Base-by-base conservation (phyloP, 2,113 vertebrate species). In the Polyodon spathula region DNA sequence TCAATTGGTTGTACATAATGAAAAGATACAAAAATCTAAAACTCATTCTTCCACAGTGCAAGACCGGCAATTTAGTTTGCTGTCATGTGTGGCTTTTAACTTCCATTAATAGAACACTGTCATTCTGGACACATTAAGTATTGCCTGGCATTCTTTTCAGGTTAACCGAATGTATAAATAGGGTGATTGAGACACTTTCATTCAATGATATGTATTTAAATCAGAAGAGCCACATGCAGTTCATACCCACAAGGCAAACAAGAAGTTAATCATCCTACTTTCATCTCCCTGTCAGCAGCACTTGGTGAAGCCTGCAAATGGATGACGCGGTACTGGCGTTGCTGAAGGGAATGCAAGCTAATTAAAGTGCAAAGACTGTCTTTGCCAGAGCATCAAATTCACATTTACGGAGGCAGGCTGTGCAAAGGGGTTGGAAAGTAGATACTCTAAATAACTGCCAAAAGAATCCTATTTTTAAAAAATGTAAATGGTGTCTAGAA, bases 301-400 rank as follows among this genome's bases (percentile, higher is more conserved):
- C 74, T 84, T 71, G 77, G 64, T 63, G 71, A 46, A 70, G 56
- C 4, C 60, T 68, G 69, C 53, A 15, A 65, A 71, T 73, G 78
- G 67, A 73, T 76, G 83, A 81, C 80, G 81, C 75, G 79, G 76
- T 82, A 81, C 76, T 73, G 68, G 83, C 86, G 81, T 87, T 70
- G 79, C 80, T 86, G 83, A 78, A 71, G 76, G 83, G 81, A 85
- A 86, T 88, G 81, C 78, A 86, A 87, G 81, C 88, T 88, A 88
- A 92, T 90, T 86, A 89, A 88, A 85, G 79, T 84, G 81, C 78
- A 84, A 88, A 80, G 82, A 79, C 85, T 81, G 78, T 73, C 81
- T 81, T 90, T 80, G 83, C 68, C 75, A 77, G 82, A 89, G 85
- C 79, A 88, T 87, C 91, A 87, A 89, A 86, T 89, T 86, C 79